Base-by-base conservation (phyloP, 2,797 vertebrate genomes). In the Threskiornis aethiopicus region DNA sequence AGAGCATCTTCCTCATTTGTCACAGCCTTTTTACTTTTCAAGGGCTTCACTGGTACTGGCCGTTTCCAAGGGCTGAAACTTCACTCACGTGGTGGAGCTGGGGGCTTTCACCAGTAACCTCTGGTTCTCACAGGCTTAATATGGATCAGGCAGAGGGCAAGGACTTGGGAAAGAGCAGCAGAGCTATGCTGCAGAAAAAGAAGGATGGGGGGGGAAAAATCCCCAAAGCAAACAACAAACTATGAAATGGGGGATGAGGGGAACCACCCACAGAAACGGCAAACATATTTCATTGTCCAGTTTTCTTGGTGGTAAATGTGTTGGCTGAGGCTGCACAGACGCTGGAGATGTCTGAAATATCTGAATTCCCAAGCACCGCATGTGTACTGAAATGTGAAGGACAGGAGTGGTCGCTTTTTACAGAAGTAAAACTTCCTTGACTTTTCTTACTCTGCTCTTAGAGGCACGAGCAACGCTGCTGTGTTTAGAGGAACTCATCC, bases 71-170 rank as follows among this genome's bases (percentile, higher is more conserved):
- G 52, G 33, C 64, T 81, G 42, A 55, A 51, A n/a, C 13, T 21
- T 65, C 1, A 4, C 0, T 0, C 22, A 14, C 0, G 1, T 70
- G 69, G 29, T 0, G 1, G 55, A 64, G 52, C 2, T 2, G 5
- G 25, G 51, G 13, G 52, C 20, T 64, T 79, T 75, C 51, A 20
- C 35, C 28, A 24, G 33, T 54, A 64, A 59, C 33, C 21, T 84
- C 35, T 29, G 20, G 24, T 52, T 73, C 49, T 78, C 25, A 3
- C 0, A 1, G 21, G n/a, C 28, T 67, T 72, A n/a, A 29, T 51
- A 39, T 33, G 9, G 12, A 42, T 47, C 25, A 20, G 10, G 16
- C 19, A 47, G 64, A 62, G 42, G 59, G 39, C 29, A 64, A 51
- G 57, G 70, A 33, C 8, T 49, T 85, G 22, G 47, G 47, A 59